Conservation (phyloP, 2,113 vertebrate genomes). For the Egretta garzetta region DNA sequence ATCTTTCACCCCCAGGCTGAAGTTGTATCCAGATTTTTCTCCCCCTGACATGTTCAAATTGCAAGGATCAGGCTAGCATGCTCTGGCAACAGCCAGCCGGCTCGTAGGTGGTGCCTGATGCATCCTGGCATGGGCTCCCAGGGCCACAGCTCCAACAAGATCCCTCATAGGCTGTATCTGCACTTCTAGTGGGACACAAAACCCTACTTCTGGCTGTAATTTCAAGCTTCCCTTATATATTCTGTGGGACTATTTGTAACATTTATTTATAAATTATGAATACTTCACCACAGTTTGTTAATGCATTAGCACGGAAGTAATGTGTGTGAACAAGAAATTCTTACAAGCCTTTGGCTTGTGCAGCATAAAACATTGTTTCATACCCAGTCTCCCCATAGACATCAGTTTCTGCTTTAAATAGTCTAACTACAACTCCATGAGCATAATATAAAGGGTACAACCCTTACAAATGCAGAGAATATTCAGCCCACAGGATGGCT, state of each 20-base stretch:
- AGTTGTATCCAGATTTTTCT: neutral
- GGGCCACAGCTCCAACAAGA: neutral
- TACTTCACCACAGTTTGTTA: slow-evolving; percentile 17
- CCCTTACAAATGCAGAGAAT: neutral
- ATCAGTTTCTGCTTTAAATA: slow-evolving; percentile 23
- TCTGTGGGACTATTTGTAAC: neutral
- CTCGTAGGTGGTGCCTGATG: neutral
- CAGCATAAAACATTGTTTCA: neutral
- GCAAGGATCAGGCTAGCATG: neutral
- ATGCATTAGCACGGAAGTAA: neutral
- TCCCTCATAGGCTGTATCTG: neutral
- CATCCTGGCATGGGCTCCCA: neutral
- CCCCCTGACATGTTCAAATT: neutral
- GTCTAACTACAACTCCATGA: neutral
- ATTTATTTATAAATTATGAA: slow-evolving; percentile 13
- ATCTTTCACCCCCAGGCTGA: neutral
- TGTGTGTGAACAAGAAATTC: neutral
- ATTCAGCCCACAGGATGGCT: neutral
- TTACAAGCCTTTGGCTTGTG: neutral
- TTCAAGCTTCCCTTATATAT: neutral
- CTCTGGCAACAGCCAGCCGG: neutral
- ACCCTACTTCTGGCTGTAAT: neutral
- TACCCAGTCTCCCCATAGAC: neutral
- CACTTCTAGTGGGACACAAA: neutral
- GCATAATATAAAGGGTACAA: neutral